Percentiles rank a stretch among this genome's conserved stretches.
These are phyloP conservation scores for Apis laboriosa DNA, from an alignment of 1,140 invertebrate genomes.

Conservation along the genomic window DNA sequence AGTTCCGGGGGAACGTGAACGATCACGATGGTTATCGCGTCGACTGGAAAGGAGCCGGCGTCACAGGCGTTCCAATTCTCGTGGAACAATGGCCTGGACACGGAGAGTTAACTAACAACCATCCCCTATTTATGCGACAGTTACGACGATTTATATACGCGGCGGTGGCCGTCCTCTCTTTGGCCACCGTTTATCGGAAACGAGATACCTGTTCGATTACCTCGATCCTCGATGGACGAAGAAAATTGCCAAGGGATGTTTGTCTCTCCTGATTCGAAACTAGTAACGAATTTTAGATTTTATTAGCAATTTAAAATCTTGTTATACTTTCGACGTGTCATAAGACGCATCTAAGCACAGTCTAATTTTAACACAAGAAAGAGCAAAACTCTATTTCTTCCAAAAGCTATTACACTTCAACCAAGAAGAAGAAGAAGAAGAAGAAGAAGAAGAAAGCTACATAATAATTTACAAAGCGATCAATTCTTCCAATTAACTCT, in stretches of 20 bases:
- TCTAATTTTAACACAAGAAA: too few species aligned
- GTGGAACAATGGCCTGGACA: neutral
- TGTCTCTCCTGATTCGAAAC: too few species aligned
- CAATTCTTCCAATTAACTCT: neutral
- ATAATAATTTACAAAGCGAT: too few species aligned
- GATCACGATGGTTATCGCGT: neutral
- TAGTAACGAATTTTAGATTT: too few species aligned
- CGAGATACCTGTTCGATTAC: slow-evolving; percentile 25
- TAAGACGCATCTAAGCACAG: too few species aligned
- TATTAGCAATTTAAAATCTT: too few species aligned
- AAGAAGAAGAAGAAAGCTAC: too few species aligned
- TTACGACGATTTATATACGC: slow-evolving; percentile 37
- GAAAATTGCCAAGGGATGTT: neutral
- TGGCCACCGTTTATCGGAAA: slow-evolving; percentile 34
- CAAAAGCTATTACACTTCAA: too few species aligned
- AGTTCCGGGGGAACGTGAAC: neutral
- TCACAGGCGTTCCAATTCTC: neutral
- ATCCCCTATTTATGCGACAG: slow-evolving; percentile 37
- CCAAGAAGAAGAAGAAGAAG: too few species aligned
- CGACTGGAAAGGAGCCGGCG: neutral
- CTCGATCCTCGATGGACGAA: slow-evolving; percentile 16
- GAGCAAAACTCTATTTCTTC: too few species aligned
- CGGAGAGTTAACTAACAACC: slow-evolving; percentile 31
- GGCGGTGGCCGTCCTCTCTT: neutral
- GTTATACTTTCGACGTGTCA: too few species aligned